These are phyloP conservation scores for Actinernus sp. DNA, from an alignment of 92 coral and sea anemone genomes.

Conservation along the genomic window DNA sequence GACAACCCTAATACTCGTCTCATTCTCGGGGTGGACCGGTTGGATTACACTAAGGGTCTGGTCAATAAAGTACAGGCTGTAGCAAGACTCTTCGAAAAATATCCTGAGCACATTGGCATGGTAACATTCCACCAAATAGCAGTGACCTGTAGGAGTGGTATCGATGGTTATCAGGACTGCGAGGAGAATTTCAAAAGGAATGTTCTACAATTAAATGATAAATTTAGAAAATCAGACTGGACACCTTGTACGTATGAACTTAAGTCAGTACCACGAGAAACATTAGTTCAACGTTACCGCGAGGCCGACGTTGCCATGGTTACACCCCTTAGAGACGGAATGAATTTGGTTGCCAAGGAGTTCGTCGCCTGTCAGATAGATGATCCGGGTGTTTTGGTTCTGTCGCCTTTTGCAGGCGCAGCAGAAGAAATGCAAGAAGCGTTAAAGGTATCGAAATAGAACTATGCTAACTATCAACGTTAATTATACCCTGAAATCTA, in stretches of 20 bases:
- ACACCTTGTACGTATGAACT: too few relatives aligned
- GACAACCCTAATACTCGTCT: too few relatives aligned
- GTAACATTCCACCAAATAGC: slow-evolving; percentile 6
- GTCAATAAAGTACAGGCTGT: background rate
- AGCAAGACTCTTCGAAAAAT: background rate
- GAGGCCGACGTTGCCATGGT: slow-evolving; percentile 14
- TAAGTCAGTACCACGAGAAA: background rate
- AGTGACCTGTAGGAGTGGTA: background rate
- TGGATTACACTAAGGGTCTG: slow-evolving; percentile 13
- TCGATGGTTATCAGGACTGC: background rate
- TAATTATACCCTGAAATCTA: too few relatives aligned
- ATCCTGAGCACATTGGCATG: slow-evolving; percentile 3
- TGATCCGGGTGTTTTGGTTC: slow-evolving; percentile 15
- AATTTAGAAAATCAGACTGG: too few relatives aligned
- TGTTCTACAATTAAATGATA: background rate
- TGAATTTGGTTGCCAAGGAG: slow-evolving; percentile 14
- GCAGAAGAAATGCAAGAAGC: slow-evolving; percentile 11
- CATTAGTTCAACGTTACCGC: background rate
- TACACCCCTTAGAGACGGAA: slow-evolving; percentile 6
- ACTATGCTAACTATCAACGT: too few relatives aligned
- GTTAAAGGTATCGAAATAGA: background rate
- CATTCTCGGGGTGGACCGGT: slow-evolving; percentile 6
- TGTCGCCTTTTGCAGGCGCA: slow-evolving; percentile 12
- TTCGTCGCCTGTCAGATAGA: slow-evolving; percentile 12
- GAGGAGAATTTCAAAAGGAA: background rate